Conservation (phyloP, 2,888 invertebrate species). For the Ethmia dodecea region DNA sequence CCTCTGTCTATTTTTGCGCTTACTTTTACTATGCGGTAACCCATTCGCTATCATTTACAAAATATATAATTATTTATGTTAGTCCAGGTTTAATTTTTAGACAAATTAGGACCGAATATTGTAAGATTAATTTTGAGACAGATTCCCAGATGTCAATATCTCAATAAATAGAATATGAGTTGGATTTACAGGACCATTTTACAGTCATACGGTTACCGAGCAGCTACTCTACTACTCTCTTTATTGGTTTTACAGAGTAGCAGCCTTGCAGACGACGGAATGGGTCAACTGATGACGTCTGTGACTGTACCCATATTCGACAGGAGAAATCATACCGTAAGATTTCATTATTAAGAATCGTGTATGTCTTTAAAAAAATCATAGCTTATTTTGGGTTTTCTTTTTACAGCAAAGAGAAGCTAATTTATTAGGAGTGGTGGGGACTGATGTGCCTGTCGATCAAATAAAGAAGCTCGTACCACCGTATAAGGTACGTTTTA, state of each 20-base stretch:
- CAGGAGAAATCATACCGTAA: constrained; percentile 91
- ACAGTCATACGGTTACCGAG: no score
- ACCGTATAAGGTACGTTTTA: constrained; percentile 86
- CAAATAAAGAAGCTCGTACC: constrained; percentile 97
- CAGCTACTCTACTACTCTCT: neutral
- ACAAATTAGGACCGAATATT: no score
- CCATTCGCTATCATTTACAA: no score
- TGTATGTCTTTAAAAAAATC: neutral
- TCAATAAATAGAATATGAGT: no score
- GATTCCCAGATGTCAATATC: no score
- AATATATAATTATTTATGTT: no score
- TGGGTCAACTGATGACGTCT: constrained; percentile 93
- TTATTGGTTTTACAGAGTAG: constrained; percentile 78
- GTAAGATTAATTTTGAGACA: no score
- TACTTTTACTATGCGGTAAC: no score
- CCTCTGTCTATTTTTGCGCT: no score
- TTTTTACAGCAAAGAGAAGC: constrained; percentile 87
- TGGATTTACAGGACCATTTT: no score
- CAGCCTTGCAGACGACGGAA: constrained; percentile 81
- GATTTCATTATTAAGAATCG: constrained; percentile 8
- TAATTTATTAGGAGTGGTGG: constrained; percentile 96
- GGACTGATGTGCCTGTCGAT: constrained; percentile 97
- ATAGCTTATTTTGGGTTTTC: neutral
- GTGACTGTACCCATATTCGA: constrained; percentile 97
- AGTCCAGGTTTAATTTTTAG: no score